These are phyloP conservation scores for Neoitamus cyanurus DNA, from an alignment of 2,888 invertebrate genomes.

Conservation along the genomic window DNA sequence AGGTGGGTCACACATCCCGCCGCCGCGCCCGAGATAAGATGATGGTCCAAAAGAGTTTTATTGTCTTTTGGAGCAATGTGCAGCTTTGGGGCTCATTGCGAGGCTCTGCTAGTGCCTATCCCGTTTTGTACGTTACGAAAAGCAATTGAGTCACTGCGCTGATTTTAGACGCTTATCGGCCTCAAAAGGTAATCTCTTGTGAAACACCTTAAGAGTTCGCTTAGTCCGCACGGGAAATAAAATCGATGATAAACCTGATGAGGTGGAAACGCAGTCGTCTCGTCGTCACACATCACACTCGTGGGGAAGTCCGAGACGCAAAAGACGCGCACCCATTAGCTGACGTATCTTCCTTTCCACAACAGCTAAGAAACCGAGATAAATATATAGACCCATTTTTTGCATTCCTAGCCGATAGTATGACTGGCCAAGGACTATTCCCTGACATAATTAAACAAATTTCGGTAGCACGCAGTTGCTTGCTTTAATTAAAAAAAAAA, in stretches of 20 bases:
- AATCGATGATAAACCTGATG: conserved; percentile 40
- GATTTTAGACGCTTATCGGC: conserved; percentile 12
- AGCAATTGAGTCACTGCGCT: not conserved
- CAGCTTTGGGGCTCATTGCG: not conserved
- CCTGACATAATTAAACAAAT: not conserved
- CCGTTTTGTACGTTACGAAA: not conserved
- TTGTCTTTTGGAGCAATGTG: not conserved
- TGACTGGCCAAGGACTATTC: not conserved
- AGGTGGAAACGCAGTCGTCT: conserved; percentile 14
- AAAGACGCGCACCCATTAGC: not conserved
- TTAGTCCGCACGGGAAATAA: not conserved
- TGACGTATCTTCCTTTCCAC: not conserved
- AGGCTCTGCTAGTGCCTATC: not conserved
- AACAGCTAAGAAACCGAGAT: not conserved
- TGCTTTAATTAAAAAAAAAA: not conserved
- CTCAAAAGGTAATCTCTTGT: conserved; percentile 19
- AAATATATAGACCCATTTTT: not conserved
- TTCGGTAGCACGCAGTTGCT: not conserved
- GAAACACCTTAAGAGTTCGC: conserved; percentile 9
- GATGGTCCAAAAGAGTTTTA: not conserved
- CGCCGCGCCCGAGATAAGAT: not conserved
- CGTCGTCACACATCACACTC: not conserved
- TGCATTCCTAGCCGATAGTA: not conserved
- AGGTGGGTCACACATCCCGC: conserved; percentile 9
- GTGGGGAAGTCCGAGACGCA: not conserved